Percentiles rank a stretch among this genome's conserved stretches.
Conservation (phyloP, 2,113 vertebrate genomes). For the Solea solea region DNA sequence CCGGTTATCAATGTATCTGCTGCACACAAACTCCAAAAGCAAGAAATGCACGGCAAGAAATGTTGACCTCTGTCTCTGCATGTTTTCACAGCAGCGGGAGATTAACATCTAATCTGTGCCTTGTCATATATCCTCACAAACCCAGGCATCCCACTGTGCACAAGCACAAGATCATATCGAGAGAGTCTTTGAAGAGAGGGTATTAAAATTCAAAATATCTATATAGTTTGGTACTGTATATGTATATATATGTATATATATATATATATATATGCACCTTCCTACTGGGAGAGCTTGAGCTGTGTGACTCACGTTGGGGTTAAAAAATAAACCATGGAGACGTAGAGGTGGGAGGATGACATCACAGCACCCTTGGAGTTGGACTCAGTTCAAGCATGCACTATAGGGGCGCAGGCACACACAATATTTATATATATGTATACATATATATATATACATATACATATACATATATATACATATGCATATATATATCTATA, state of each 20-base stretch:
- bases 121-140: constrained; percentile 40
- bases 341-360: constrained; percentile 81
- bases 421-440: background rate
- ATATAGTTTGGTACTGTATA: constrained; percentile 19
- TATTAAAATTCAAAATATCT: constrained; percentile 52
- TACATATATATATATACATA: background rate
- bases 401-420: constrained; percentile 11
- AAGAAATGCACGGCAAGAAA: background rate
- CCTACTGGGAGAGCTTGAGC: constrained; percentile 47
- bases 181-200: constrained; percentile 41
- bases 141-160: constrained; percentile 29
- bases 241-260: no score
- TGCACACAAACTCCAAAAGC: constrained; percentile 10
- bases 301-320: constrained; percentile 77
- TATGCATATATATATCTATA: no score
- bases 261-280: constrained; percentile 35
- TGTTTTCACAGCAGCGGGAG: constrained; percentile 14
- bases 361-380: constrained; percentile 75
- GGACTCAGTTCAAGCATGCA: constrained; percentile 54
- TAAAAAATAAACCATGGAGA: constrained; percentile 66
- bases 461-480: background rate
- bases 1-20: no score
- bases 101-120: constrained; percentile 21
- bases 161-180: constrained; percentile 29
- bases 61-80: constrained; percentile 15